Conservation (phyloP, 2,888 invertebrate species). For the Mesoligia furuncula region DNA sequence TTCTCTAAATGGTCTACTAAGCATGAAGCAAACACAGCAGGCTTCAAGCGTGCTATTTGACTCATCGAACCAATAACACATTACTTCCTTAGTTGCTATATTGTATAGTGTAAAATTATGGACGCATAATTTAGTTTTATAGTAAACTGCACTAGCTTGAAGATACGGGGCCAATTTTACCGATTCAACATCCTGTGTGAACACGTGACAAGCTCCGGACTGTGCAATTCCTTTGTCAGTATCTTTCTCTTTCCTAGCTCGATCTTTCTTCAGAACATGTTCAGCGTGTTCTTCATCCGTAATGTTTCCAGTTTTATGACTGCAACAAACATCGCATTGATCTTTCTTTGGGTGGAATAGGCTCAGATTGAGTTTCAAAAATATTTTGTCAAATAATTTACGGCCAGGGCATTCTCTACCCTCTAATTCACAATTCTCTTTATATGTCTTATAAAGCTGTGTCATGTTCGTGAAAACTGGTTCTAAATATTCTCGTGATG, state of each 20-base stretch:
- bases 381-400: slow-evolving; percentile 61
- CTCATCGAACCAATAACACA: slow-evolving; percentile 14
- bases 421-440: slow-evolving; percentile 54
- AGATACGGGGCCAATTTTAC: slow-evolving; percentile 55
- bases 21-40: not conserved
- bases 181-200: no score
- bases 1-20: no score
- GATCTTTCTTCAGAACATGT: slow-evolving; percentile 10
- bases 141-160: slow-evolving; percentile 66
- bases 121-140: slow-evolving; percentile 65
- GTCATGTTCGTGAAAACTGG: slow-evolving; percentile 56
- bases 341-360: slow-evolving; percentile 42
- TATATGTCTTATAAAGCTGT: slow-evolving; percentile 52
- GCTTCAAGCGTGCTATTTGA: slow-evolving; percentile 7
- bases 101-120: slow-evolving; percentile 59
- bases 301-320: slow-evolving; percentile 40
- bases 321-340: no score
- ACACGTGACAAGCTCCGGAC: slow-evolving; percentile 42
- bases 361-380: slow-evolving; percentile 64
- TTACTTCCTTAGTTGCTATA: not conserved
- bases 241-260: slow-evolving; percentile 11
- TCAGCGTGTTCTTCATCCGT: slow-evolving; percentile 50
- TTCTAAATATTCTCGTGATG: slow-evolving; percentile 62
- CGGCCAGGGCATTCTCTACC: slow-evolving; percentile 54
- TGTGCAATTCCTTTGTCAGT: slow-evolving; percentile 32